Evolutionary conservation across 2,797 vertebrate genomes (phyloP).

Genomic region (Hydrolagus colliei): DNA sequence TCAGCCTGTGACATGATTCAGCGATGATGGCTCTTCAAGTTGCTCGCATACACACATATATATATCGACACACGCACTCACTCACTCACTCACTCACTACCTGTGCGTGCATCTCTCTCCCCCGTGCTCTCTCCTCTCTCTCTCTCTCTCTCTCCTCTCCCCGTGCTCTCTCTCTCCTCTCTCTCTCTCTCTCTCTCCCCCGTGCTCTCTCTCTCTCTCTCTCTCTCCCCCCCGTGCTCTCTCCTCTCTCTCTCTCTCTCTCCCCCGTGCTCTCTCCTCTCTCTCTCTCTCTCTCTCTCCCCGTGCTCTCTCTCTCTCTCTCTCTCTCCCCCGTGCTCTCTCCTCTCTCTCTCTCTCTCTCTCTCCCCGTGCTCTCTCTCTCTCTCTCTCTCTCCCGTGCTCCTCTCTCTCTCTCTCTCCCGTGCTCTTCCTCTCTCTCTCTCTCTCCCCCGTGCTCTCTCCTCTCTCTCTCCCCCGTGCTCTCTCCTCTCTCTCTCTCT

Average conservation of each 20-base stretch:
- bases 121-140: slow-evolving; percentile 35
- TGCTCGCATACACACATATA: slow-evolving; percentile 40
- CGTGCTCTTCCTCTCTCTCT: too few species aligned
- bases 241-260: too few species aligned
- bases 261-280: not conserved
- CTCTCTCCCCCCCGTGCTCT: slow-evolving; percentile 28
- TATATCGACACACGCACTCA: slow-evolving; percentile 37
- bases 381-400: slow-evolving; percentile 31
- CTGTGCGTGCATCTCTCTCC: slow-evolving; percentile 38
- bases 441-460: slow-evolving; percentile 22
- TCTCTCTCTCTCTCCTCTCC: slow-evolving; percentile 42
- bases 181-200: slow-evolving; percentile 37
- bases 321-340: slow-evolving; percentile 29
- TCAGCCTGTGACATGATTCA: slow-evolving; percentile 59
- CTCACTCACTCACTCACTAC: slow-evolving; percentile 49
- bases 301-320: too few species aligned
- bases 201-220: too few species aligned
- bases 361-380: not conserved
- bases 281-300: slow-evolving; percentile 36
- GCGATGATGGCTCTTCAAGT: slow-evolving; percentile 56
- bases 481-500: slow-evolving; percentile 34
- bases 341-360: too few species aligned
- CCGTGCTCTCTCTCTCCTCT: slow-evolving; percentile 40
- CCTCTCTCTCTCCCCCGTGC: slow-evolving; percentile 32
- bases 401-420: slow-evolving; percentile 31